Evolutionary conservation across 2,888 invertebrate species (phyloP), one percentile per base, ranked within the genome.

Genomic region (Eubasilissa splendida): DNA sequence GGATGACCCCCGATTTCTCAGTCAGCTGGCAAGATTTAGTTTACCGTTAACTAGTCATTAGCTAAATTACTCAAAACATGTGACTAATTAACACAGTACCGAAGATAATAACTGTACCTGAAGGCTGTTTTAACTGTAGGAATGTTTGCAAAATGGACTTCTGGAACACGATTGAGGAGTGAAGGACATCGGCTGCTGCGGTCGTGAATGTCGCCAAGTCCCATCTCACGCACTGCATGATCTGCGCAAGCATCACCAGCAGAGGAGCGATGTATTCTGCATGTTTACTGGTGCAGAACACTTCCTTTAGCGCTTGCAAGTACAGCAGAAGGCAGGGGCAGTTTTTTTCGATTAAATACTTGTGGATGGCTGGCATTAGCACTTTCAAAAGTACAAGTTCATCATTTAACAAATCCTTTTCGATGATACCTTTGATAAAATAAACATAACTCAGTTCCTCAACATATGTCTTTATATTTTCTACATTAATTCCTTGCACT

Each of bases 191-290:
- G 11, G 88, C 87, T n/a, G 86, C 85, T 12, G 84, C 81, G 0
- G 84, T 12, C 66, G 84, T 79, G 85, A 88, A 90, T 56, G 87
- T 87, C 33, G 86, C 85, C 9, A 88, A 86, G 75, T 87, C 88
- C 89, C 89, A 89, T 33, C 90, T 85, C 1, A 88, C 87, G 3
- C 85, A 84, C 80, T 89, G 88, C 70, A 90, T 83, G 3, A 89
- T 86, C 85, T 89, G 90, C 11, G 87, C 89, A 31, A 90, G 82
- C 88, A 89, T 88, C 0, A 88, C 89, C 59, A 90, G 84, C 85
- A 89, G 86, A 12, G 90, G 90, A 11, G 89, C 88, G 66, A 89
- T 86, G 83, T 88, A 89, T 74, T 85, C 84, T 63, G 86, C n/a
- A 59, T 89, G 84, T 7, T 22, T 56, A 9, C 63, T 52, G 0